These are phyloP conservation scores for Zaprionus capensis DNA, from an alignment of 1,140 invertebrate genomes.

Conservation along the genomic window DNA sequence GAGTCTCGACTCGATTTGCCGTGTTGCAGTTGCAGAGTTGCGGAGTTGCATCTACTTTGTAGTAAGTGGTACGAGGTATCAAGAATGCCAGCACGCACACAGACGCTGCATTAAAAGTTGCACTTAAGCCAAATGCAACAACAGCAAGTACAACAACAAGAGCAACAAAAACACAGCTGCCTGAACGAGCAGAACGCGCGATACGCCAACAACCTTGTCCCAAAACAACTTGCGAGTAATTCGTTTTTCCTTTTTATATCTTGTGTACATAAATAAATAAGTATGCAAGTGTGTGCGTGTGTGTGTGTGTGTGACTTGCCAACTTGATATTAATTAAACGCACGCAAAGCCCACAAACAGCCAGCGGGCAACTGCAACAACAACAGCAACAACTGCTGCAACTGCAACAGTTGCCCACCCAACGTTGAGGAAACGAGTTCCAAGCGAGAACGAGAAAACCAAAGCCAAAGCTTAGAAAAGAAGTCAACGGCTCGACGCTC, in stretches of 20 bases:
- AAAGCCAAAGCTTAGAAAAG: slow-evolving; percentile 48
- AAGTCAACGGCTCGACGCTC: slow-evolving; percentile 35
- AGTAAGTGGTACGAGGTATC: slow-evolving; percentile 41
- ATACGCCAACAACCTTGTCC: slow-evolving; percentile 76
- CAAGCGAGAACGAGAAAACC: slow-evolving; percentile 47
- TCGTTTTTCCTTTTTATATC: slow-evolving; percentile 56
- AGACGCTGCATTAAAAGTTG: slow-evolving; percentile 40
- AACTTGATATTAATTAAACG: slow-evolving; percentile 78
- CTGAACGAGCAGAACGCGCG: slow-evolving; percentile 46
- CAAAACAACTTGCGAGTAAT: slow-evolving; percentile 76
- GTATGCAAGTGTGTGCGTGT: slow-evolving; percentile 9
- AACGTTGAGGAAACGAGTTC: slow-evolving; percentile 64
- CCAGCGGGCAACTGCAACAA: slow-evolving; percentile 41
- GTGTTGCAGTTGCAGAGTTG: slow-evolving; percentile 19
- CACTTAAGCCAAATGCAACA: slow-evolving; percentile 47
- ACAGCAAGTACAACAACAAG: slow-evolving; percentile 22
- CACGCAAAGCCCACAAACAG: slow-evolving; percentile 59
- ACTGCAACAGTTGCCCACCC: slow-evolving; percentile 60
- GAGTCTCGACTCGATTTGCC: slow-evolving; percentile 2
- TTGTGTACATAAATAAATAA: slow-evolving; percentile 30
- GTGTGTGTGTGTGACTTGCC: slow-evolving; percentile 17
- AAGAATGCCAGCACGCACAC: slow-evolving; percentile 53
- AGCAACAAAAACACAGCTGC: slow-evolving; percentile 39
- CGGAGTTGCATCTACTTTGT: slow-evolving; percentile 27
- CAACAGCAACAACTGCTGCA: slow-evolving; percentile 7